phyloP scores from a whole-genome alignment of 2,113 vertebrate genomes.

The Electrona antarctica region DNA sequence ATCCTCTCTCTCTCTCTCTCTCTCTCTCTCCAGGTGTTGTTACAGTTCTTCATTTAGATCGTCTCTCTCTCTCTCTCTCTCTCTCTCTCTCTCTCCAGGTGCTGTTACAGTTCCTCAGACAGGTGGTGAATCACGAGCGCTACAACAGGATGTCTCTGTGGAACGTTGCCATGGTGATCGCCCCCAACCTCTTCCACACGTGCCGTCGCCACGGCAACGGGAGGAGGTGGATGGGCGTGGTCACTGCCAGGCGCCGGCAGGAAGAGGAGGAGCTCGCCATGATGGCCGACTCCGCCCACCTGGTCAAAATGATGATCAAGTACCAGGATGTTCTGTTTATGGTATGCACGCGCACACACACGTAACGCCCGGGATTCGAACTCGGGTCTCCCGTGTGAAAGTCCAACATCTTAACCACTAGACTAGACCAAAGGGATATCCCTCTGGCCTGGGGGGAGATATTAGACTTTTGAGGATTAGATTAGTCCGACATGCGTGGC shows the following conservation, averaged over 20 bases:
- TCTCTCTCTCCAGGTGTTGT: no score
- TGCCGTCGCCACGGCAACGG: slow-evolving; percentile 78
- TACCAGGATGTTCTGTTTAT: slow-evolving; percentile 95
- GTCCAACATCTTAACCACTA: no score
- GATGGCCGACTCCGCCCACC: slow-evolving; percentile 81
- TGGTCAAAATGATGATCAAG: slow-evolving; percentile 87
- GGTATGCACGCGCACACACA: slow-evolving; percentile 58
- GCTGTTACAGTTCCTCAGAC: slow-evolving; percentile 88
- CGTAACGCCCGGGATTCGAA: no score
- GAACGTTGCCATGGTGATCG: slow-evolving; percentile 96
- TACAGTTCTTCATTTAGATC: no score
- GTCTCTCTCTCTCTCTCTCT: no score
- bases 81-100: slow-evolving; percentile 74
- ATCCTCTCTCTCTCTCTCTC: no score
- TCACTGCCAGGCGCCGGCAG: slow-evolving; percentile 71
- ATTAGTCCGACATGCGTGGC: no score
- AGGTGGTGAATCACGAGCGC: slow-evolving; percentile 90
- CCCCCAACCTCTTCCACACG: slow-evolving; percentile 90
- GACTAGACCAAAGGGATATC: no score
- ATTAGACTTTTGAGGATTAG: no score
- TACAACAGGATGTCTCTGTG: slow-evolving; percentile 95
- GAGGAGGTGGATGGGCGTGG: slow-evolving; percentile 17
- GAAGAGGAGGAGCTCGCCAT: slow-evolving; percentile 84
- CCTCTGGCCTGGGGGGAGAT: no score
- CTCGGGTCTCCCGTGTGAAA: no score